Evolutionary conservation across 2,888 invertebrate genomes (phyloP).

Genomic region (Drosophila borealis): DNA sequence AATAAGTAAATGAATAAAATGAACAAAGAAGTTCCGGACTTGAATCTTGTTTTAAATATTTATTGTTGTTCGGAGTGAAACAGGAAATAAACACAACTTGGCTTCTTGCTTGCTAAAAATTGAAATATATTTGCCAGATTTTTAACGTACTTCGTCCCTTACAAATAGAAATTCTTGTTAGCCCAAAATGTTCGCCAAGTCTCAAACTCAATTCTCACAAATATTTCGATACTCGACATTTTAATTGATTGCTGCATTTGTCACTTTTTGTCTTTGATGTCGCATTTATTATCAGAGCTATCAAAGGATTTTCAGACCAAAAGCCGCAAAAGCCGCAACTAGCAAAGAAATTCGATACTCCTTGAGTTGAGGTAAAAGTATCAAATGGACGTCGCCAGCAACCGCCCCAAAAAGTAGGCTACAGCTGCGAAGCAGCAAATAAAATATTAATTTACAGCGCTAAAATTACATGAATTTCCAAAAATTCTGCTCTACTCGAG

Average conservation of each 20-base stretch:
- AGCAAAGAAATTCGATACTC: slow-evolving; percentile 40
- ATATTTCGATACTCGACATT: slow-evolving; percentile 3
- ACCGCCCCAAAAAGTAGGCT: slow-evolving; percentile 23
- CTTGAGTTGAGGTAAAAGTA: slow-evolving; percentile 22
- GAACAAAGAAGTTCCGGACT: too few relatives aligned
- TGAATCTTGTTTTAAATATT: too few relatives aligned
- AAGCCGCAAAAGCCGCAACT: slow-evolving; percentile 28
- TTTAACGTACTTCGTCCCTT: not conserved
- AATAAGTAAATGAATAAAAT: too few relatives aligned
- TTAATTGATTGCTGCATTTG: slow-evolving; percentile 27
- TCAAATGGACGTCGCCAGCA: slow-evolving; percentile 6
- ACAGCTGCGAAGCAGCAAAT: slow-evolving; percentile 6
- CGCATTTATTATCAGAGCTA: slow-evolving; percentile 13
- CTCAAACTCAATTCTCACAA: not conserved
- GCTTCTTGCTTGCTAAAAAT: too few relatives aligned
- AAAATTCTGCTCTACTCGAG: not conserved
- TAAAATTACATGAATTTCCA: slow-evolving; percentile 34
- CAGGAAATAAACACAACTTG: too few relatives aligned
- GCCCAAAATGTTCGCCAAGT: not conserved
- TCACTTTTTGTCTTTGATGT: slow-evolving; percentile 25
- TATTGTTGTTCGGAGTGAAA: too few relatives aligned
- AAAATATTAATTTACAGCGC: slow-evolving; percentile 46
- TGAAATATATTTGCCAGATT: too few relatives aligned
- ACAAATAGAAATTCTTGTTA: not conserved
- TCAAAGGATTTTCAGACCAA: slow-evolving; percentile 16